A percentile compares a stretch with the other conserved stretches of the same genome.
Conservation (phyloP, 2,113 vertebrate species). For the Sceloporus undulatus region DNA sequence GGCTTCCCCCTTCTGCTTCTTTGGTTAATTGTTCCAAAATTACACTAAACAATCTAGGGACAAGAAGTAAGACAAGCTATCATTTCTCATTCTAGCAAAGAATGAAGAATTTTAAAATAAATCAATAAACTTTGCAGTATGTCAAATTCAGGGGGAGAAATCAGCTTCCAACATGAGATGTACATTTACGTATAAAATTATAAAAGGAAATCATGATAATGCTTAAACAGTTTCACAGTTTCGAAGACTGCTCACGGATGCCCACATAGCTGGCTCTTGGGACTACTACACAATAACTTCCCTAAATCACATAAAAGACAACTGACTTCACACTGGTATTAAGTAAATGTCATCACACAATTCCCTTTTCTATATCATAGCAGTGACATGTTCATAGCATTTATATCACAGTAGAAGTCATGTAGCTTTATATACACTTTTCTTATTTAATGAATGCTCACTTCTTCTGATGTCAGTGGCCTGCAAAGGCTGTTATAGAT, state of each 20-base stretch:
- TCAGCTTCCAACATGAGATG: constrained; percentile 38
- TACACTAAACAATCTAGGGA: constrained; percentile 97
- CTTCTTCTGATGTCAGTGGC: background rate
- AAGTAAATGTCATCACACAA: background rate
- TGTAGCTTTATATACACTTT: background rate
- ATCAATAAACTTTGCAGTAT: constrained; percentile 47
- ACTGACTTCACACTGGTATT: background rate
- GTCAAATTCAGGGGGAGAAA: constrained; percentile 38
- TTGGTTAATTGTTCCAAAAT: constrained; percentile 99
- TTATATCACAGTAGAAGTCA: background rate
- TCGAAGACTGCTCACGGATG: constrained; percentile 16
- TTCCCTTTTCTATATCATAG: background rate
- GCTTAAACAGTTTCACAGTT: constrained; percentile 24
- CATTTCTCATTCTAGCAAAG: constrained; percentile 48
- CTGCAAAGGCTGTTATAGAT: background rate
- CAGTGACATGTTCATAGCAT: background rate
- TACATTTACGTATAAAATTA: constrained; percentile 29
- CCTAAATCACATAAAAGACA: background rate
- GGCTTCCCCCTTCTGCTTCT: constrained; percentile 84
- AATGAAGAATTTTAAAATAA: constrained; percentile 43
- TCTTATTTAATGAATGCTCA: background rate
- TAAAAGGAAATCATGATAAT: constrained; percentile 31
- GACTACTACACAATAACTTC: background rate
- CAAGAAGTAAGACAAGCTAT: constrained; percentile 63
- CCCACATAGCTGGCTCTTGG: background rate